Evolutionary conservation across 2,797 vertebrate species (phyloP), one percentile per base, ranked within the genome.

Genomic region (Pseudochromis fuscus): DNA sequence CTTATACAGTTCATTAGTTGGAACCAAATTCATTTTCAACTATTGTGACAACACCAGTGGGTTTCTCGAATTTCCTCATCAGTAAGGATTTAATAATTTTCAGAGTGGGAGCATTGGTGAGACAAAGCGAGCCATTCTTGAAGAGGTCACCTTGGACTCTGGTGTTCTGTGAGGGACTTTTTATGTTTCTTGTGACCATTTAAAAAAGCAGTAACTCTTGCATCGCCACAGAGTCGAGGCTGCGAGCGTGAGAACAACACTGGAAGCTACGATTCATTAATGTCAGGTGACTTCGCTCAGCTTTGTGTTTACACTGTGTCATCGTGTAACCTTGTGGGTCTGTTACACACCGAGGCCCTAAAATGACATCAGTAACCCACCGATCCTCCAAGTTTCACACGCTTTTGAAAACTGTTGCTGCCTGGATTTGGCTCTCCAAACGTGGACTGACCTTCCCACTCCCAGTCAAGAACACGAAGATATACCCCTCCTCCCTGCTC

Each of bases 161-260:
- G 37, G 16, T 13, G 13, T 5, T 16, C 37, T 35, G 33, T 35
- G 33, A 35, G 33, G 33, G 11, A 35, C 33, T 35, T 35, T 12
- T 35, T 35, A 11, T 3, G 10, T 11, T 35, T 35, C 7, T 35
- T 35, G 33, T 35, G 1, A 12, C 33, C 9, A 16, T 10, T 45
- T 10, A n/a, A 7, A 23, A 37, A 33, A 3, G 65, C 19, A 42
- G 38, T 21, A 44, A n/a, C n/a, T n/a, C n/a, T n/a, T 25, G 40
- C 45, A 21, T 65, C 33, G 11, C 40, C 10, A 42, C 16, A 56
- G 2, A 37, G 16, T 28, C 11, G 30, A 35, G 4, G 21, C 28
- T 23, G 77, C 75, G 65, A 79, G 89, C 45, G 86, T 92, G 91
- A 88, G 91, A 90, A 75, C 77, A 63, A 35, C 49, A 33, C 11